Evolutionary conservation across 2,888 invertebrate genomes (phyloP), one percentile per base, ranked within the genome.

Genomic region (Cordylochernes scorpioides): DNA sequence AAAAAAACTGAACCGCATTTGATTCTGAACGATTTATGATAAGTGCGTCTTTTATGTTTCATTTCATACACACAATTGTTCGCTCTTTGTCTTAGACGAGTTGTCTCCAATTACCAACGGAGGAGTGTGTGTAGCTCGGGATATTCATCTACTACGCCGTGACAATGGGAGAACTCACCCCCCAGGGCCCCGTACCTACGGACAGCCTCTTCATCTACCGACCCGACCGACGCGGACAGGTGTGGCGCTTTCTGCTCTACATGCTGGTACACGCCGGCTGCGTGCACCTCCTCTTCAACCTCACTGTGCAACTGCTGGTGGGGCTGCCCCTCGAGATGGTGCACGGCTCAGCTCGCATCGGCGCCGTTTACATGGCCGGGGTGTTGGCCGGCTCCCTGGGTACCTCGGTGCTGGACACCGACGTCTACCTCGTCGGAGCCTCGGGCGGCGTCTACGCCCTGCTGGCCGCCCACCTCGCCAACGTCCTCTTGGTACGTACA

Each of bases 311-410:
- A 58, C 61, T 88, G 40, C 63, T 82, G 47, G 82, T 88, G 44
- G 88, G 88, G 24, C 60, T 86, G 40, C 84, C 88, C 4, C 58
- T 91, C 48, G 91, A 91, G 58, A 77, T 88, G 50, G 71, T 77
- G 51, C 78, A 80, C 51, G 70, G 72, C 15, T 65, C 67, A 15
- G 44, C 64, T 46, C 63, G 72, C 30, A 65, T 73, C 35, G 61
- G 64, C 22, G 47, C 60, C 27, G 59, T 80, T 40, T 82, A 82
- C 59, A 46, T 64, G 40, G 62, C 65, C 7, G 78, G 80, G 14
- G 71, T 74, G 38, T 55, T 68, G 25, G 68, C 67, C 36, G 41
- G 65, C 42, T 63, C 74, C 17, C 55, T 77, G 35, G 71, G 70
- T 25, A 71, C 71, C 2, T 67, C 68, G 15, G 64, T 68, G 31